Base-by-base conservation (phyloP, 2,797 vertebrate species). In the Melanotaenia maccullochi region DNA sequence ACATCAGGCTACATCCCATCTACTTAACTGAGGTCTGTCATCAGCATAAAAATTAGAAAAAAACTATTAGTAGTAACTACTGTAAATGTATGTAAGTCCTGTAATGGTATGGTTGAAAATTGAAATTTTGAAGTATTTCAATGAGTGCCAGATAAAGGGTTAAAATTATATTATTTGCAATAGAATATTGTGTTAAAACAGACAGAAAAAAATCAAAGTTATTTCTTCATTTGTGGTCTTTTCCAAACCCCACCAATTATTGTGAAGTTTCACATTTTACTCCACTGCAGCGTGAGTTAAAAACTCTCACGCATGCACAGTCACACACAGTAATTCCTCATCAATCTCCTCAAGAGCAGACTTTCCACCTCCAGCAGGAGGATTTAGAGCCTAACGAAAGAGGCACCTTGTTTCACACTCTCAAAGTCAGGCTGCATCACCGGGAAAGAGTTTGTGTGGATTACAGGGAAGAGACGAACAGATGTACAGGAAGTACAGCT, bases 301-400 rank as follows among this genome's bases (percentile, higher is more conserved):
- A 76, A 51, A 62, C 36, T 47, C 52, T 55, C 30, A 61, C 42
- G 18, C 61, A 75, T 66, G 38, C 62, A 60, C 70, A 66, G 68
- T 28, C 76, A 75, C 73, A 76, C 64, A 16, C 60, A 7, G 60
- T 84, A 81, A 86, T 76, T 73, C 81, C 68, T 83, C 80, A 78
- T 76, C 82, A 76, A 62, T 75, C 73, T 75, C 16, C 71, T 74
- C 56, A 40, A 75, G 68, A 78, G 76, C 60, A 65, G 42, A 72
- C 59, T 62, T 70, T 81, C 67, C 66, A 63, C 63, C 78, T 76
- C 71, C 78, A 38, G 52, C 55, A 54, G 49, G 54, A 60, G 60
- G 47, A 87, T 83, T 68, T 78, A 49, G 67, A 71, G 71, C 75
- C 76, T 60, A 16, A 32, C 22, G 32, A 32, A 62, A 71, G 56